Base-by-base conservation (phyloP, 2,113 vertebrate genomes). In the Pica pica region DNA sequence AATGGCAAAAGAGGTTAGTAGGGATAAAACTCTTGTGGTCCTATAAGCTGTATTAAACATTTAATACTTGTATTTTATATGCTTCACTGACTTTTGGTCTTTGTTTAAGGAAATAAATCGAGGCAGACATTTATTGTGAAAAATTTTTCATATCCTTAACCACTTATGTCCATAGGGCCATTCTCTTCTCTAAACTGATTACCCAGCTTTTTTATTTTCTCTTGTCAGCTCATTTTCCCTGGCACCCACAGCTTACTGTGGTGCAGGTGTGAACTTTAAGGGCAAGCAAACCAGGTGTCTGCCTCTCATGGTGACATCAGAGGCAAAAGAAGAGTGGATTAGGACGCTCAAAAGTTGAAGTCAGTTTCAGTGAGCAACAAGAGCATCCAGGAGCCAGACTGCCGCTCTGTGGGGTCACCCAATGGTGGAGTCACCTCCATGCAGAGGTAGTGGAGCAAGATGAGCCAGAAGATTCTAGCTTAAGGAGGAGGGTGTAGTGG, bases 81-180 rank as follows among this genome's bases (percentile, higher is more conserved):
- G 10, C 28, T 68, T 81, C 13, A 35, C 46, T 28, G 56, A 16
- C 64, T 31, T 84, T 20, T 53, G 7, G 4, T 19, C 49, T 85
- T 71, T 76, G n/a, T 71, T 81, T 39, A 68, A 61, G n/a, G 47
- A 81, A 81, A 44, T 39, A 64, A 79, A 63, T 8, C 18, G 30
- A 60, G 10, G 9, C 47, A 67, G 41, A 27, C 4, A 18, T 37
- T 41, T 70, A 37, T 7, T 49, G n/a, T 42, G 42, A 33, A 76
- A 83, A 33, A 35, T 19, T 64, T 8, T 46, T 85, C 2, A 4
- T 64, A 42, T 10, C 6, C 24, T 63, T 67, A 44, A 53, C 18
- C 15, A 56, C 3, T 61, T 56, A 37, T 0, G 0, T 53, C 23
- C 6, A 3, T 8, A 42, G 49, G 12, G 26, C 18, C 22, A 28